Percentiles rank a stretch among this genome's conserved stretches.
Evolutionary conservation across 2,888 invertebrate species (phyloP).

Genomic region (Yponomeuta sedellus): DNA sequence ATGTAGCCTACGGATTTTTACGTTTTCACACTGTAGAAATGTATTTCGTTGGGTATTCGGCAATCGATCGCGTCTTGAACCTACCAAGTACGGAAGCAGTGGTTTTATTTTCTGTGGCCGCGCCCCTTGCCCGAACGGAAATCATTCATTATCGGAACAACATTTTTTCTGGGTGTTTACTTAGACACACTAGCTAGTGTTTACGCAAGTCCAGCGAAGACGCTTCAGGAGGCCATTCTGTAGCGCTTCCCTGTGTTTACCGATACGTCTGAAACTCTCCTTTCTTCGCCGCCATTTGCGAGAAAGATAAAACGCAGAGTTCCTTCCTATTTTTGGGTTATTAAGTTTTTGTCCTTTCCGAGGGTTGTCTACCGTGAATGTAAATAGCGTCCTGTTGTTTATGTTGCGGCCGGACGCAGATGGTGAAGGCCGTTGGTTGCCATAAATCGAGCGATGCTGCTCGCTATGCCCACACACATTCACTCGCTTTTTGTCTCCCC

Average conservation of each 20-base stretch:
- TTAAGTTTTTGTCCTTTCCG: not conserved
- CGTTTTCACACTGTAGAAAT: not conserved
- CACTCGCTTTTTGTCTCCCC: conserved; percentile 12
- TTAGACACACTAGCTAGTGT: conserved; percentile 1
- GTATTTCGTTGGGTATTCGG: not conserved
- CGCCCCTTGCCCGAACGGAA: not conserved
- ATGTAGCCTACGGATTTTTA: conserved; percentile 5
- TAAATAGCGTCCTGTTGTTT: conserved; percentile 33
- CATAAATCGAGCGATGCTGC: conserved; percentile 6
- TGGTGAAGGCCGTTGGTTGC: conserved; percentile 49
- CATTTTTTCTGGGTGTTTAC: conserved; percentile 7
- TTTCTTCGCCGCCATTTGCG: not conserved
- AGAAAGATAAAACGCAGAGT: not conserved
- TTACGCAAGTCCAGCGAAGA: not conserved
- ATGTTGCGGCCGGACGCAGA: conserved; percentile 59
- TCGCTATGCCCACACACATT: conserved; percentile 43
- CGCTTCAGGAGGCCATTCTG: not conserved
- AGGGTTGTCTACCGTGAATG: conserved; percentile 14
- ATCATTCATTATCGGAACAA: not conserved
- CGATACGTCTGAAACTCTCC: not conserved
- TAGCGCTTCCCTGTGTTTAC: not conserved
- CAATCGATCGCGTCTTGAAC: not conserved
- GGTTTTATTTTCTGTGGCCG: not conserved
- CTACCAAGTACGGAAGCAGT: not conserved
- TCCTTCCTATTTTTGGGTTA: not conserved